Conservation (phyloP, 2,888 invertebrate species). For the Torymus texanus region DNA sequence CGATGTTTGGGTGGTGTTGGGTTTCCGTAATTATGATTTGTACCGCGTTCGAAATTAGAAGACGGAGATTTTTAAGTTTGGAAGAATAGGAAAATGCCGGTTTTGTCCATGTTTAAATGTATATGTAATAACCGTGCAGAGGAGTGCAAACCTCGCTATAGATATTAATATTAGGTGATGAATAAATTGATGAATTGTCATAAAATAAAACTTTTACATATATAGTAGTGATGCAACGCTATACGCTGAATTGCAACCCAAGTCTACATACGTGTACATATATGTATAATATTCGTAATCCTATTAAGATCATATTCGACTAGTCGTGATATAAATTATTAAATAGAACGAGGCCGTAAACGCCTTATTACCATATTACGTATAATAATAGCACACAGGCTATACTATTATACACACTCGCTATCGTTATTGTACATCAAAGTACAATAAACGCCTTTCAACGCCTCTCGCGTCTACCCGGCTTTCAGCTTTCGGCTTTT, state of each 20-base stretch:
- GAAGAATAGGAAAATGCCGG: neutral
- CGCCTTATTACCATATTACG: neutral
- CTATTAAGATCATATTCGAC: neutral
- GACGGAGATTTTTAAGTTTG: no score
- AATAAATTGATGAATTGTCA: neutral
- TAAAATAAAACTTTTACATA: neutral
- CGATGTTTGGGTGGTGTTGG: no score
- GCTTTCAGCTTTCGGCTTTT: no score
- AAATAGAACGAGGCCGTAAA: neutral
- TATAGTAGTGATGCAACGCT: neutral
- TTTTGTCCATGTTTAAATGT: neutral
- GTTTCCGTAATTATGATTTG: no score
- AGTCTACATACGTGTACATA: neutral
- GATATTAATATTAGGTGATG: no score
- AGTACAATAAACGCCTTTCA: no score
- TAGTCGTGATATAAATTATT: neutral
- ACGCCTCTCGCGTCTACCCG: no score
- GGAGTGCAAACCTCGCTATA: no score
- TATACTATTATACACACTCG: no score
- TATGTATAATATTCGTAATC: neutral
- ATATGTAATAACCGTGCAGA: no score
- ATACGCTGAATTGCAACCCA: conserved; percentile 1
- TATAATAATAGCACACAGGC: neutral
- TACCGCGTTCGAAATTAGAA: no score
- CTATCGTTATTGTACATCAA: no score